Percentiles rank a stretch among this genome's conserved stretches.
phyloP scores from a whole-genome alignment of 2,888 invertebrate species.

The Baccha elongata region DNA sequence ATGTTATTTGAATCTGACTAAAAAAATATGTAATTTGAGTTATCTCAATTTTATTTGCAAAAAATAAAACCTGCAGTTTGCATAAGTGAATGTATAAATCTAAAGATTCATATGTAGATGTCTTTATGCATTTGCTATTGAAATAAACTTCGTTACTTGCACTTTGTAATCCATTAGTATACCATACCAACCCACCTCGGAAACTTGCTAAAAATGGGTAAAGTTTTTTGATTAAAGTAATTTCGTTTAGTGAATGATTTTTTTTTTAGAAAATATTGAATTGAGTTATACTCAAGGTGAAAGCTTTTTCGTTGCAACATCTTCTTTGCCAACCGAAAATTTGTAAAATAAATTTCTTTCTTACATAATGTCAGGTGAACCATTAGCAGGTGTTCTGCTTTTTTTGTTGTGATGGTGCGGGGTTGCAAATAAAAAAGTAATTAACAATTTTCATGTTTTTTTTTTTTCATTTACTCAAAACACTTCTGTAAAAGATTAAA shows the following conservation, averaged over 20 bases:
- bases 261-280: neutral
- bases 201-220: no score
- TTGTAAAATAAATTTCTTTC: neutral
- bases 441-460: conserved; percentile 6
- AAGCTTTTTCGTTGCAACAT: neutral
- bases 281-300: neutral
- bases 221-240: neutral
- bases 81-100: no score
- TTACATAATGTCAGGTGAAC: neutral
- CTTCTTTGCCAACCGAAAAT: neutral
- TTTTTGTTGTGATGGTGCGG: neutral
- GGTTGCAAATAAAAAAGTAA: conserved; percentile 17
- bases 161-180: no score
- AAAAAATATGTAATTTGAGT: no score
- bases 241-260: neutral
- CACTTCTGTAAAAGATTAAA: conserved; percentile 21
- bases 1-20: no score
- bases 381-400: neutral
- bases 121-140: neutral
- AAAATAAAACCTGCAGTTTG: no score
- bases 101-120: no score
- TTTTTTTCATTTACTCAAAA: neutral
- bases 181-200: no score
- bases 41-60: no score
- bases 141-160: no score